A percentile compares a stretch with the other conserved stretches of the same genome.
These are phyloP conservation scores for Oncorhynchus kisutch DNA, from an alignment of 2,113 vertebrate species.

Conservation along the genomic window DNA sequence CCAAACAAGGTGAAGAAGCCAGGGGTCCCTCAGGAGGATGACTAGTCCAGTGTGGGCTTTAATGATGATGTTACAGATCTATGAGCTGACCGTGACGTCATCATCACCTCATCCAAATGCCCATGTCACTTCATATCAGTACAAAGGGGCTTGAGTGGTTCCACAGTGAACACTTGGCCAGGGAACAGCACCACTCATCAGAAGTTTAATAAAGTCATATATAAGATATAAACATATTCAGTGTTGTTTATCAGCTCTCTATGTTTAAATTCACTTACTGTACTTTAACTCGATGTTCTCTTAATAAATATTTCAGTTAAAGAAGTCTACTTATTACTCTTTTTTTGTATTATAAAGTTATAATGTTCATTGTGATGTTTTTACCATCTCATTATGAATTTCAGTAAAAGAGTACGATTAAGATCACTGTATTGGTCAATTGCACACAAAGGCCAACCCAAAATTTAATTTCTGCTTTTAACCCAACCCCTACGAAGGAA, in stretches of 20 bases:
- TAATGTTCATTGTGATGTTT: no score
- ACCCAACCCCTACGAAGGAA: no score
- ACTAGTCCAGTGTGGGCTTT: constrained; percentile 77
- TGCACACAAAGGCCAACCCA: no score
- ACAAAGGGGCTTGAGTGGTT: not conserved
- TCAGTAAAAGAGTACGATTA: no score
- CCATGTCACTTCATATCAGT: not conserved
- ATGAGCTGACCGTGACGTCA: constrained; percentile 49
- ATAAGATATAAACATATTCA: not conserved
- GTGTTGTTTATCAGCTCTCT: not conserved
- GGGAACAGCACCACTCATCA: not conserved
- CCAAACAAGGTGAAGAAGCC: constrained; percentile 28
- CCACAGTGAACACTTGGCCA: not conserved
- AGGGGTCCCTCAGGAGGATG: constrained; percentile 56
- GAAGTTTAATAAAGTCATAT: no score
- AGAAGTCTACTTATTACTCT: no score
- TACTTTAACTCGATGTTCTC: not conserved
- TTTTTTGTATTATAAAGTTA: no score
- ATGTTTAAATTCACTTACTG: not conserved
- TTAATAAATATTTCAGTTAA: not conserved
- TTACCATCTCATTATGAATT: no score
- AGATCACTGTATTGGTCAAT: no score
- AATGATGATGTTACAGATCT: constrained; percentile 81
- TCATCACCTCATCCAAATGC: not conserved
- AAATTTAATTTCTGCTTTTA: no score